Evolutionary conservation across 2,888 invertebrate genomes (phyloP), one percentile per base, ranked within the genome.

Genomic region (Nudaria mundana): DNA sequence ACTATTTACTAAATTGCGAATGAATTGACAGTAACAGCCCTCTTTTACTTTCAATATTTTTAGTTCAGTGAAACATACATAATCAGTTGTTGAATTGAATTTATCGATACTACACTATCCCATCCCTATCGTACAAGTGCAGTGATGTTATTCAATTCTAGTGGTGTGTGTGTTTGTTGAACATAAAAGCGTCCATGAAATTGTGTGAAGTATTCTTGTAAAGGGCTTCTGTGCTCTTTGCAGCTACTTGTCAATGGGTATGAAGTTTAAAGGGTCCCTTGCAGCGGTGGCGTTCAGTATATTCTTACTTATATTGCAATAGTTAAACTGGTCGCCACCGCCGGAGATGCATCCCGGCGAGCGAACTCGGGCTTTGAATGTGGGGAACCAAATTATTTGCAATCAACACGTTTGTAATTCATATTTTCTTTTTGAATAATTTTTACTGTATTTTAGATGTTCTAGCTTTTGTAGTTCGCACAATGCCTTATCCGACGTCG

Each of bases 391-490:
- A 53, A 56, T 62, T 49, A 53, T 62, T n/a, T n/a, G n/a, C n/a
- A 57, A 58, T 49, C 38, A 44, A 41, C 18, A 28, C 46, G 60
- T 70, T 66, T 60, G 39, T 57, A 60, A 54, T 38, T 52, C 38
- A 12, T 59, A 57, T 66, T 59, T 59, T 48, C 34, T 64, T 73
- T 73, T 68, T 34, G 48, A 67, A 59, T 54, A 39, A 48, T 54
- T 60, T n/a, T 56, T 62, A 56, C 52, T 56, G 48, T 64, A 60
- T 61, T 66, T 60, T 65, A 63, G 54, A 60, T 38, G 44, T 56
- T 54, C 54, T 56, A 53, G 51, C 48, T 55, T 56, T 58, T 56
- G 48, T 56, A 63, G 58, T 60, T 52, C 52, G 64, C 66, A 70
- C 66, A 56, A 63, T 45, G 56, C 57, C 54, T 52, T 49, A 26